These are phyloP conservation scores for Aethina tumida DNA, from an alignment of 1,140 invertebrate genomes.

Conservation along the genomic window DNA sequence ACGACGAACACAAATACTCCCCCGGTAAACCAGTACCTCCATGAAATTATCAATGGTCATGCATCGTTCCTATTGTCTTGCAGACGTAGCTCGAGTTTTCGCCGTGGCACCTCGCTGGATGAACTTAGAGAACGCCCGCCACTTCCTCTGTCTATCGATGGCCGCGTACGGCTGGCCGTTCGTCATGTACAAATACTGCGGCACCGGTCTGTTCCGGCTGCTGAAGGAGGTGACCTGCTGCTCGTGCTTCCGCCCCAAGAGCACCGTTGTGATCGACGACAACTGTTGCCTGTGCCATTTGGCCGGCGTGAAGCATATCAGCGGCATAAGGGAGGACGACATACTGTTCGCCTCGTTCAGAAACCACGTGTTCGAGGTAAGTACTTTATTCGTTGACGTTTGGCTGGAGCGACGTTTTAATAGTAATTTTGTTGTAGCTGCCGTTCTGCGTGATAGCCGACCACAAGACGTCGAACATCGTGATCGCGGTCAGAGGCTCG, in stretches of 20 bases:
- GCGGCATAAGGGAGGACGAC: slow-evolving; percentile 62
- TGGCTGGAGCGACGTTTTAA: not conserved
- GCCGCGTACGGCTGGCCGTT: slow-evolving; percentile 88
- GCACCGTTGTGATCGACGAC: slow-evolving; percentile 64
- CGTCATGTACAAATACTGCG: slow-evolving; percentile 64
- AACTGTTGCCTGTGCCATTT: slow-evolving; percentile 87
- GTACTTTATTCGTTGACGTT: slow-evolving; percentile 5
- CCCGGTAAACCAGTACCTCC: slow-evolving; percentile 37
- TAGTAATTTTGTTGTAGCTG: slow-evolving; percentile 44
- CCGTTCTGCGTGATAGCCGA: slow-evolving; percentile 83
- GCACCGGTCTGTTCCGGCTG: slow-evolving; percentile 64
- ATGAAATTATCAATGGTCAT: not conserved
- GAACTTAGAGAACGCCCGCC: slow-evolving; percentile 61
- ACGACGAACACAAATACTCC: slow-evolving; percentile 56
- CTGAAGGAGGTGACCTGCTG: slow-evolving; percentile 61
- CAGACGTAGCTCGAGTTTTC: slow-evolving; percentile 48
- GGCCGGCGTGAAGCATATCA: slow-evolving; percentile 70
- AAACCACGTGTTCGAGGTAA: slow-evolving; percentile 75
- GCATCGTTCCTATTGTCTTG: slow-evolving; percentile 10
- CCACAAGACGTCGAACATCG: slow-evolving; percentile 69
- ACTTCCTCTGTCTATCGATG: slow-evolving; percentile 70
- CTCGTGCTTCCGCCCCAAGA: slow-evolving; percentile 57
- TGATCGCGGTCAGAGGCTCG: slow-evolving; percentile 78
- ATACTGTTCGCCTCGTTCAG: slow-evolving; percentile 80
- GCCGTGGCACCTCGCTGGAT: slow-evolving; percentile 61